Conservation (phyloP, 2,113 vertebrate species). For the Centropus unirufus region DNA sequence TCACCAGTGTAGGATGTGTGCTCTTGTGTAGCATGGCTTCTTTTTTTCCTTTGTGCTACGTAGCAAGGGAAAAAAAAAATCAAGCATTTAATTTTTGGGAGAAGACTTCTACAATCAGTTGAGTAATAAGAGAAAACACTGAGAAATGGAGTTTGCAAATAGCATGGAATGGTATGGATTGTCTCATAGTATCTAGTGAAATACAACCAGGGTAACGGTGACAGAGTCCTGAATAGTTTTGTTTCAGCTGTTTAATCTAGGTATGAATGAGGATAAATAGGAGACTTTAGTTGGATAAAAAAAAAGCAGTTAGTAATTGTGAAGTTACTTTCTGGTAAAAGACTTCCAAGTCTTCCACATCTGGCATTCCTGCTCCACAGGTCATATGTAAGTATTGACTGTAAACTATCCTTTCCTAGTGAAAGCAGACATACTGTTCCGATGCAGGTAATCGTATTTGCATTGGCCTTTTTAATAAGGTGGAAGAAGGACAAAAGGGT, state of each 20-base stretch:
- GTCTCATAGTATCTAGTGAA: neutral
- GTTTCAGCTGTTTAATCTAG: neutral
- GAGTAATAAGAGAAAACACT: neutral
- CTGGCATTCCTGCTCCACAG: neutral
- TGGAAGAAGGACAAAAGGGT: neutral
- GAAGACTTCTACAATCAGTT: neutral
- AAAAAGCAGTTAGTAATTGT: neutral
- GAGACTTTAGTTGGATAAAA: neutral
- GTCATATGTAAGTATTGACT: accelerated
- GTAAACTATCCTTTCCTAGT: neutral
- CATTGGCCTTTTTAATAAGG: neutral
- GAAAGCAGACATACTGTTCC: neutral
- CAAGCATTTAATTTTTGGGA: neutral
- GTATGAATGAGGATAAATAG: neutral
- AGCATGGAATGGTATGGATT: neutral
- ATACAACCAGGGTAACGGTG: neutral
- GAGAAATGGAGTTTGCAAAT: neutral
- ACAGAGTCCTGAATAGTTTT: neutral
- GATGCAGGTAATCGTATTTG: neutral
- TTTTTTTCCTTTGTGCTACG: neutral
- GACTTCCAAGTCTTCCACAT: neutral
- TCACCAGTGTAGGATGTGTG: neutral
- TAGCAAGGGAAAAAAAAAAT: neutral
- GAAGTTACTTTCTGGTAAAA: neutral
- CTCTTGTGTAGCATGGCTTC: neutral